Evolutionary conservation across 2,888 invertebrate genomes (phyloP).

Genomic region (Brachylomia viminalis): DNA sequence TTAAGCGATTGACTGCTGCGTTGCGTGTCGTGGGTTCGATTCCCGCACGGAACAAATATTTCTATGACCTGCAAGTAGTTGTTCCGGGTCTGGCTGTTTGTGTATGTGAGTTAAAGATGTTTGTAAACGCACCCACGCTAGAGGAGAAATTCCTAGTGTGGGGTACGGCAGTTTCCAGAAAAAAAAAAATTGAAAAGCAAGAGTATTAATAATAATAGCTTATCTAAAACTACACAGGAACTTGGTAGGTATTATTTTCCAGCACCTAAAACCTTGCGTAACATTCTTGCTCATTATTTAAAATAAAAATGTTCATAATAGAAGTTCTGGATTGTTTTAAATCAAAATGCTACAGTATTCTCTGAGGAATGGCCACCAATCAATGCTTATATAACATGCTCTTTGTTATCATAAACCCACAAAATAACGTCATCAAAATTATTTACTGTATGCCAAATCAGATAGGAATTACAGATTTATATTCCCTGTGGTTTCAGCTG

Average conservation of each 20-base stretch:
- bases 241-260: background rate
- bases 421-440: slow-evolving; percentile 37
- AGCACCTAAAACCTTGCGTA: background rate
- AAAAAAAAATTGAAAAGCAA: no score
- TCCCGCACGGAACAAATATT: no score
- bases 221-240: background rate
- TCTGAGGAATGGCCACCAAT: slow-evolving; percentile 17
- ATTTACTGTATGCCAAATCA: slow-evolving; percentile 45
- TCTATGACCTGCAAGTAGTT: no score
- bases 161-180: no score
- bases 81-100: no score
- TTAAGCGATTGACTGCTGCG: no score
- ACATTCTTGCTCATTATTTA: background rate
- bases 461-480: slow-evolving; percentile 53
- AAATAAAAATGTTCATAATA: no score
- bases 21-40: no score
- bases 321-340: background rate
- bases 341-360: slow-evolving; percentile 19
- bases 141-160: no score
- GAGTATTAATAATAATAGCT: no score
- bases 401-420: slow-evolving; percentile 5
- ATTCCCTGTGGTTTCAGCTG: slow-evolving; percentile 34
- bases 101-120: no score
- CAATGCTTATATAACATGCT: background rate
- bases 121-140: no score